Conservation (phyloP, 2,797 vertebrate genomes). For the Falco rusticolus region DNA sequence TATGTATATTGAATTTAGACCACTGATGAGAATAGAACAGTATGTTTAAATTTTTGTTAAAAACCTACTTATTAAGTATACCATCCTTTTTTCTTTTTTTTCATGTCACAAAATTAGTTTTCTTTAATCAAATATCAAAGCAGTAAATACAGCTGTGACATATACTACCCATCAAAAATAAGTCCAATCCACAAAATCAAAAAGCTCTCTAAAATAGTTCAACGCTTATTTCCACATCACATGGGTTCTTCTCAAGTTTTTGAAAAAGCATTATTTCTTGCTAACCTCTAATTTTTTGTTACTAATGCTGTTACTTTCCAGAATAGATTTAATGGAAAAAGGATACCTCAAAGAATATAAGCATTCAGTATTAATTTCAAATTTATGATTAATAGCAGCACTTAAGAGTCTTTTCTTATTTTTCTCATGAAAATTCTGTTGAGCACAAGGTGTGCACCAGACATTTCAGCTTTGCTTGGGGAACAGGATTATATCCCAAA, state of each 20-base stretch:
- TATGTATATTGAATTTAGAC: neutral
- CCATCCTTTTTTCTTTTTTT: neutral
- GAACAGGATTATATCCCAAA: neutral
- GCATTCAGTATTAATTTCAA: neutral
- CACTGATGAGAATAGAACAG: neutral
- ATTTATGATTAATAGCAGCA: neutral
- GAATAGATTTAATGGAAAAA: neutral
- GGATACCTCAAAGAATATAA: neutral
- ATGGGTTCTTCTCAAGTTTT: neutral
- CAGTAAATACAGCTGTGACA: neutral
- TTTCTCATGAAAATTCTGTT: neutral
- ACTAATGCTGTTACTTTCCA: neutral
- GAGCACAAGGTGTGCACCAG: neutral
- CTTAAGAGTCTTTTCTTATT: neutral
- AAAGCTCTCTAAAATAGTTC: neutral
- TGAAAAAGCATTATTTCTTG: neutral
- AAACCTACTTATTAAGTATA: neutral
- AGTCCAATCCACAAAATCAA: neutral
- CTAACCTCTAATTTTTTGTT: neutral
- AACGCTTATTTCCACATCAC: neutral
- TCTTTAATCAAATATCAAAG: neutral
- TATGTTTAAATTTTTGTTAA: neutral
- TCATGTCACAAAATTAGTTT: neutral
- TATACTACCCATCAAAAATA: neutral
- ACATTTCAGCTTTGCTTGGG: neutral